Evolutionary conservation across 2,113 vertebrate species (phyloP), one percentile per base, ranked within the genome.

Genomic region (Patagioenas fasciata): DNA sequence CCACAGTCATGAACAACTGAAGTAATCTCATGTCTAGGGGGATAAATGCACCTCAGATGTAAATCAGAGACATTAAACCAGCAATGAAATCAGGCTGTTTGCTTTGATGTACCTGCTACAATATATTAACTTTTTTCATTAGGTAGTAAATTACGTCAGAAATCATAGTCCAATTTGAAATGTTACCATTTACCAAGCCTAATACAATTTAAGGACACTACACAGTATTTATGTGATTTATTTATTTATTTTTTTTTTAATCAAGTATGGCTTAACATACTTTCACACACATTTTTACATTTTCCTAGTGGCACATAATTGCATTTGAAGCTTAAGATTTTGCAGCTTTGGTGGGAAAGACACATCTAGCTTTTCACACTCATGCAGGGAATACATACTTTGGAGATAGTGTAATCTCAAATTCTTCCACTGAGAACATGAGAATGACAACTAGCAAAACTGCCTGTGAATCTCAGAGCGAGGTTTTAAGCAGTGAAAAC

Each of bases 331-430:
- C 26, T 77, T 79, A 83, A 51, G 31, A 72, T 70, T 85, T 80
- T 92, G 44, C 77, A 32, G 16, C 64, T 94, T 88, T 82, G 40
- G 44, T 94, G 86, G 79, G 65, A 88, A 95, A 86, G 83, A 80
- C 20, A 91, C 53, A 85, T 77, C 48, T n/a, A 48, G 47, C 21
- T 94, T 85, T 91, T 89, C 82, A 88, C 64, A 74, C 26, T 85
- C 31, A 44, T 51, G 65, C 15, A 78, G 72, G 38, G 88, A 91
- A 82, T 61, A 67, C 91, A 95, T 94, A 93, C 26, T 91, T 93
- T 31, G 66, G 42, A 75, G 70, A 75, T 56, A 77, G 21, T 42
- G 94, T 93, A 94, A 95, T 93, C 36, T 79, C 40, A 85, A 89
- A 84, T 79, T 85, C 47, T 91, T 82, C 65, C 85, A 86, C 34